These are phyloP conservation scores for Chironex yamaguchii DNA, from an alignment of 30 jellyfish, hydroid and myxozoan genomes.

Conservation along the genomic window DNA sequence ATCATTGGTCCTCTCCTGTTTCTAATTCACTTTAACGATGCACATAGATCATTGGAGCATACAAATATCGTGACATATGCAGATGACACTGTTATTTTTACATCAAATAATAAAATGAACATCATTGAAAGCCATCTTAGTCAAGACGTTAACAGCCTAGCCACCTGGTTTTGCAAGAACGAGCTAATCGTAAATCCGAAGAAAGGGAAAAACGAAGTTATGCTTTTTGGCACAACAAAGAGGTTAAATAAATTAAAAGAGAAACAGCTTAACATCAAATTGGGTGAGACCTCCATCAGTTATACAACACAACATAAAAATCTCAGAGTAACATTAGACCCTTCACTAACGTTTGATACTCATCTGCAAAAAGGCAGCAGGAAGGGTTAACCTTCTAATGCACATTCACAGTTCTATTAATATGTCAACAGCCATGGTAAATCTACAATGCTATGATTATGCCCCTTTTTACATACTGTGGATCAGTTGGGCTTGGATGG, in stretches of 20 bases:
- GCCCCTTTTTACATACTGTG: conserved; percentile 28
- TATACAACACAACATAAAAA: conserved; percentile 16
- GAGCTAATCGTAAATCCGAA: conserved; percentile 24
- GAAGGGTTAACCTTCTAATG: conserved; percentile 42
- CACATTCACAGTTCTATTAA: conserved; percentile 36
- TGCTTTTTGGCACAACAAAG: conserved; percentile 35
- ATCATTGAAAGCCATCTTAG: not conserved
- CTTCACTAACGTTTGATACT: conserved; percentile 17
- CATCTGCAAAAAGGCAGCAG: conserved; percentile 58
- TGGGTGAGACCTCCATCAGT: conserved; percentile 20
- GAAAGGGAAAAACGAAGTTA: conserved; percentile 27
- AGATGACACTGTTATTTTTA: conserved; percentile 29
- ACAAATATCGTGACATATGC: conserved; percentile 17
- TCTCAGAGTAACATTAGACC: conserved; percentile 55
- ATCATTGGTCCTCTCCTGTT: conserved; percentile 36
- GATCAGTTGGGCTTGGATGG: conserved; percentile 41
- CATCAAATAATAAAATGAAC: conserved; percentile 2
- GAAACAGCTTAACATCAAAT: conserved; percentile 24
- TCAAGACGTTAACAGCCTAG: conserved; percentile 21
- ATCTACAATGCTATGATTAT: conserved; percentile 12
- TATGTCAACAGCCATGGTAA: conserved; percentile 28
- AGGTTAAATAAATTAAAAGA: conserved; percentile 2
- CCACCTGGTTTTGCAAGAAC: conserved; percentile 27
- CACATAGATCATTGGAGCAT: not conserved
- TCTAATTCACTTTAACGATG: conserved; percentile 3